Evolutionary conservation across 2,888 invertebrate genomes (phyloP).

Genomic region (Lepidocyrtoides sp.): DNA sequence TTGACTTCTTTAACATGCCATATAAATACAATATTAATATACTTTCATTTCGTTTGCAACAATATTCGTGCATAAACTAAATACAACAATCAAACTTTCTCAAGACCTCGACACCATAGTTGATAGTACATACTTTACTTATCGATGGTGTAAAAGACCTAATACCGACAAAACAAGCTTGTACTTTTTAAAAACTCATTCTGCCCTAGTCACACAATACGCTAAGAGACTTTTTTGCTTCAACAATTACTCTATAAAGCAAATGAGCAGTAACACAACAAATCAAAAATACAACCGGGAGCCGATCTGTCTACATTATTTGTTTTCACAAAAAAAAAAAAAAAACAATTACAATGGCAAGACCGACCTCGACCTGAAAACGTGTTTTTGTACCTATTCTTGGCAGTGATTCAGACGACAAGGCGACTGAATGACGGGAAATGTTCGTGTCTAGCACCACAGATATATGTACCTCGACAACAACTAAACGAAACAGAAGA

Average conservation of each 20-base stretch:
- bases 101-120: not conserved
- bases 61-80: no score
- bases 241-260: conserved; percentile 30
- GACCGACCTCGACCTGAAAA: conserved; percentile 8
- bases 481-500: not conserved
- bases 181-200: not conserved
- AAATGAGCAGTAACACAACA: not conserved
- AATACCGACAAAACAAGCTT: conserved; percentile 36
- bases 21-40: no score
- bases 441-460: not conserved
- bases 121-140: not conserved
- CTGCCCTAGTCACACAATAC: not conserved
- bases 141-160: not conserved
- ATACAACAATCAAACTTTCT: not conserved
- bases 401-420: not conserved
- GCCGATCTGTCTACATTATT: conserved; percentile 20
- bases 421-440: conserved; percentile 9
- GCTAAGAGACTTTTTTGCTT: conserved; percentile 7
- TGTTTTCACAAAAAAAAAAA: not conserved
- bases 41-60: no score
- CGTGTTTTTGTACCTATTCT: conserved; percentile 61
- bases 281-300: not conserved
- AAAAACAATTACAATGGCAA: not conserved
- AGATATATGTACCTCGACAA: not conserved
- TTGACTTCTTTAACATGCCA: no score